phyloP scores from a whole-genome alignment of 2,797 vertebrate species.

The Phalloptychus januarius region DNA sequence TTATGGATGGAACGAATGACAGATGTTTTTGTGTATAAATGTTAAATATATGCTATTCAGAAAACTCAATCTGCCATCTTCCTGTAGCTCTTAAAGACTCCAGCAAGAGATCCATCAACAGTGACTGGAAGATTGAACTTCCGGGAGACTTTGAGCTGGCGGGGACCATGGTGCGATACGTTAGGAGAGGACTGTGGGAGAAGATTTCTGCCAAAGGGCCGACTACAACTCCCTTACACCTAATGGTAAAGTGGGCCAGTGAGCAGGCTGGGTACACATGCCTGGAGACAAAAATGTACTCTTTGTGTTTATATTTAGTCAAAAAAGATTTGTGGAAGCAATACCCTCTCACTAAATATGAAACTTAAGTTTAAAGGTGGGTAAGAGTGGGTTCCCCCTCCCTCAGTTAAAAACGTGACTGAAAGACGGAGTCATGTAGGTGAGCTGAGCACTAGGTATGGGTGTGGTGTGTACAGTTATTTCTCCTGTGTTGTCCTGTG shows the following conservation, averaged over 20 bases:
- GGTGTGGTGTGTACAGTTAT: background rate
- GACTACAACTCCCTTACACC: slow-evolving; percentile 90
- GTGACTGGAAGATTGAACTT: slow-evolving; percentile 98
- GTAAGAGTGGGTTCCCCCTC: background rate
- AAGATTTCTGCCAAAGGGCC: slow-evolving; percentile 98
- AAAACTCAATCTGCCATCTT: background rate
- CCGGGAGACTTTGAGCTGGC: slow-evolving; percentile 97
- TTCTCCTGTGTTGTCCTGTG: background rate
- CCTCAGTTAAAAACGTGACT: background rate
- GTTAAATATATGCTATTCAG: background rate
- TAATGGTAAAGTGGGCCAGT: slow-evolving; percentile 87
- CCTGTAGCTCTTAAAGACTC: slow-evolving; percentile 93
- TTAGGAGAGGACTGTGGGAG: slow-evolving; percentile 95
- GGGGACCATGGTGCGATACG: slow-evolving; percentile 94
- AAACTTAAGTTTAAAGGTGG: background rate
- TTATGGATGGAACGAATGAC: background rate
- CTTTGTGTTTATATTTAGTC: background rate
- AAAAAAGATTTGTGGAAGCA: background rate
- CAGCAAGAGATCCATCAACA: slow-evolving; percentile 94
- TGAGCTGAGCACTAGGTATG: background rate
- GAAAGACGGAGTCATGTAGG: too few species aligned
- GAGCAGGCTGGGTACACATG: background rate
- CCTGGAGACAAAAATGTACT: background rate
- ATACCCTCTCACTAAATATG: background rate
- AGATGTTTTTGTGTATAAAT: background rate